Conservation (phyloP, 2,888 invertebrate species). For the Seladonia tumulorum region DNA sequence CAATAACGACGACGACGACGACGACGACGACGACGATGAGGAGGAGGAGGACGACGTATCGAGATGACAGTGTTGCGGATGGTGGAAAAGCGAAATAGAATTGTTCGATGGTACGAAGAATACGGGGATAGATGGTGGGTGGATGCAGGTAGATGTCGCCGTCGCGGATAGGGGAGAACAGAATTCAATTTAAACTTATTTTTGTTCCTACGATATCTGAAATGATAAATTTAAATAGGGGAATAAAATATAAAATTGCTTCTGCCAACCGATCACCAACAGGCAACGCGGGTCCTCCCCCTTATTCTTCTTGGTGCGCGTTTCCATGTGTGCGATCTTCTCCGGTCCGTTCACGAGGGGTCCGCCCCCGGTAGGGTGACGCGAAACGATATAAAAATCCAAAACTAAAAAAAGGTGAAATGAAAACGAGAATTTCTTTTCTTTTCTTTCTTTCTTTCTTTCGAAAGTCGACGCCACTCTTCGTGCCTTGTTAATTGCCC, state of each 20-base stretch:
- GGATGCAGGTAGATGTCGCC: slow-evolving; percentile 54
- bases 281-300: not conserved
- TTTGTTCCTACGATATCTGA: slow-evolving; percentile 82
- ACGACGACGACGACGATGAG: slow-evolving; percentile 22
- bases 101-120: slow-evolving; percentile 59
- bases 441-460: not conserved
- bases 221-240: slow-evolving; percentile 82
- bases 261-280: slow-evolving; percentile 65
- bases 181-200: slow-evolving; percentile 84
- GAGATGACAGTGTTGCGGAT: slow-evolving; percentile 41
- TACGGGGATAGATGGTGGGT: slow-evolving; percentile 52
- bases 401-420: not conserved
- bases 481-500: not conserved
- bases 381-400: not conserved
- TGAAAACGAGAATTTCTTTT: not conserved
- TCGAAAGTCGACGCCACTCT: not conserved
- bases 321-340: not conserved
- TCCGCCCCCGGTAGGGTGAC: not conserved
- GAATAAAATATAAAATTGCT: slow-evolving; percentile 81
- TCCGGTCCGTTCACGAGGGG: not conserved
- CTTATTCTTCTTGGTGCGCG: not conserved
- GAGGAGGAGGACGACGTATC: slow-evolving; percentile 42
- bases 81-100: slow-evolving; percentile 59
- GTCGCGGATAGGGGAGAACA: slow-evolving; percentile 63
- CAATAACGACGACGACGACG: slow-evolving; percentile 18